Conservation (phyloP, 2,797 vertebrate species). For the Streptopelia turtur region DNA sequence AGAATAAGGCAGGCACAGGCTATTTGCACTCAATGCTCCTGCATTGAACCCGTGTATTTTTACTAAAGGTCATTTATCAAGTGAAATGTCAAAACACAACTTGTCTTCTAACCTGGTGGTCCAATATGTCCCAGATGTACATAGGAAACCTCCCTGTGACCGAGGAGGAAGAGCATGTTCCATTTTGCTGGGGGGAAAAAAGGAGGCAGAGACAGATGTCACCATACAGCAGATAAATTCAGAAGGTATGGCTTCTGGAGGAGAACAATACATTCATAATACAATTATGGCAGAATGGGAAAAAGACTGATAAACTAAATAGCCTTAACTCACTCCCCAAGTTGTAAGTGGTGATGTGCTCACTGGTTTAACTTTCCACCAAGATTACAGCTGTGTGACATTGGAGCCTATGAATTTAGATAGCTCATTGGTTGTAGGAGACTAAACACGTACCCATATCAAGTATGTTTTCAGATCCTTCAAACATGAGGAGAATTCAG, state of each 20-base stretch:
- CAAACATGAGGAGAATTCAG: constrained; percentile 77
- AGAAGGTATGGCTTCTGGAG: constrained; percentile 36
- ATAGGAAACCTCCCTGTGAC: not conserved
- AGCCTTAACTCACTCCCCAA: constrained; percentile 60
- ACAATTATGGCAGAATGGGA: constrained; percentile 50
- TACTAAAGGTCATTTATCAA: constrained; percentile 52
- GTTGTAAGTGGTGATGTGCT: constrained; percentile 71
- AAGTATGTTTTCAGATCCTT: constrained; percentile 76
- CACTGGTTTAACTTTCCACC: constrained; percentile 76
- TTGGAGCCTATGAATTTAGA: constrained; percentile 84
- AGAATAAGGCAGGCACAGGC: not conserved
- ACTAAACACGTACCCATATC: constrained; percentile 76
- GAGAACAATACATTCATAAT: constrained; percentile 67
- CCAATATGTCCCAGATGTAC: not conserved
- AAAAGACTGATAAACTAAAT: constrained; percentile 65
- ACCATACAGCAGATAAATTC: constrained; percentile 34
- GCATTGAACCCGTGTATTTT: not conserved
- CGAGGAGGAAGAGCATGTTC: not conserved
- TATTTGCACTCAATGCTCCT: not conserved
- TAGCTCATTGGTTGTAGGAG: constrained; percentile 86
- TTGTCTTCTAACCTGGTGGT: constrained; percentile 3
- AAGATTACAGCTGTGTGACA: constrained; percentile 80
- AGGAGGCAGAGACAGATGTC: not conserved
- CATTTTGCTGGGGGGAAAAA: not conserved
- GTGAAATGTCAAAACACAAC: not conserved